These are phyloP conservation scores for Corythoichthys intestinalis DNA, from an alignment of 2,113 vertebrate species.

Conservation along the genomic window DNA sequence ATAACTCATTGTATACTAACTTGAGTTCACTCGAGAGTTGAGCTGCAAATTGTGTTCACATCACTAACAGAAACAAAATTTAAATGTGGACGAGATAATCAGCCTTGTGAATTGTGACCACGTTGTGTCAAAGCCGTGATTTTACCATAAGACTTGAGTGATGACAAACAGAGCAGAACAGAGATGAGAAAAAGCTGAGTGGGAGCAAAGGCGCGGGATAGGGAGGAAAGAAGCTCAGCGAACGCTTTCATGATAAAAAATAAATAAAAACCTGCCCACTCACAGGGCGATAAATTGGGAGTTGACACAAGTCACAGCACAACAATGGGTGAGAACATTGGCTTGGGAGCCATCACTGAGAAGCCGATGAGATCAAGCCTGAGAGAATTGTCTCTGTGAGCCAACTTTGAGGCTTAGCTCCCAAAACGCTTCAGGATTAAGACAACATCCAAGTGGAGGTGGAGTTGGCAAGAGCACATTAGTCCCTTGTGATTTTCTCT, in stretches of 20 bases:
- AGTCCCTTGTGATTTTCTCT: conserved; percentile 46
- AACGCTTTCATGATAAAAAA: conserved; percentile 69
- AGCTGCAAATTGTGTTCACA: conserved; percentile 29
- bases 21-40: conserved; percentile 10
- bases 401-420: conserved; percentile 58
- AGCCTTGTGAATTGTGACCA: conserved; percentile 64
- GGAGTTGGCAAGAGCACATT: conserved; percentile 52
- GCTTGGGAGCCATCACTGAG: conserved; percentile 67
- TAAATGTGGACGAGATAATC: conserved; percentile 52
- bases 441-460: conserved; percentile 59
- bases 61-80: conserved; percentile 51
- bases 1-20: conserved; percentile 8
- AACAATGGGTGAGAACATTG: conserved; percentile 74
- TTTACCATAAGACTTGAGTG: conserved; percentile 49
- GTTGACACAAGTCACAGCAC: conserved; percentile 72
- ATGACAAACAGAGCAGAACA: conserved; percentile 62
- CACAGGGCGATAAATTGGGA: conserved; percentile 72
- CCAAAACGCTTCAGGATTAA: conserved; percentile 64
- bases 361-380: conserved; percentile 65
- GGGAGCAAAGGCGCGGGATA: conserved; percentile 32
- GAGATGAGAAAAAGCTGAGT: conserved; percentile 24
- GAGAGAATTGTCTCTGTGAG: conserved; percentile 69
- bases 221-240: conserved; percentile 48
- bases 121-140: conserved; percentile 59
- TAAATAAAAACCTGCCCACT: conserved; percentile 49